A percentile compares a stretch with the other conserved stretches of the same genome.
Conservation (phyloP, 2,113 vertebrate species). For the Abramis brama region DNA sequence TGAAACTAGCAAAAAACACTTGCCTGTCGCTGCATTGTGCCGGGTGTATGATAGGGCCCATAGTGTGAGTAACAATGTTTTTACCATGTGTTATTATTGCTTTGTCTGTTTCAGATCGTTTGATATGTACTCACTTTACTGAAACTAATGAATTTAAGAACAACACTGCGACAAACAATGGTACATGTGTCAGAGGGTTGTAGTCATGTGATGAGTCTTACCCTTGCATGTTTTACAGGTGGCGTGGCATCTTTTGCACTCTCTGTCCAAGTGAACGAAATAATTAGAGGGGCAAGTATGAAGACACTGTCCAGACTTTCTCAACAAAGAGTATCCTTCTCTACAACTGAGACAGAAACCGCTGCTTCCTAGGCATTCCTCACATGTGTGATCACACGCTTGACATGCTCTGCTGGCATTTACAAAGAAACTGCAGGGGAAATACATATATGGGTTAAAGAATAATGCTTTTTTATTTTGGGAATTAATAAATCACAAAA, state of each 20-base stretch:
- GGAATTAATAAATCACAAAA: background rate
- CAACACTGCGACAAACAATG: no score
- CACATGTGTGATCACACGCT: constrained; percentile 83
- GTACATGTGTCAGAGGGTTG: background rate
- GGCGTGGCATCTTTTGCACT: constrained; percentile 85
- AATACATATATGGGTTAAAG: background rate
- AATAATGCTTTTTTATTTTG: background rate
- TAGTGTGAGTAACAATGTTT: no score
- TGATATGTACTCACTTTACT: no score
- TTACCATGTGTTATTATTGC: no score
- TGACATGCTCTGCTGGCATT: constrained; percentile 76
- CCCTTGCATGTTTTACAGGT: constrained; percentile 84
- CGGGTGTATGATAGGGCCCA: no score
- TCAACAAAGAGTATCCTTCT: constrained; percentile 76
- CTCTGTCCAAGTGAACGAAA: constrained; percentile 66
- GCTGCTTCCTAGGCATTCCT: constrained; percentile 74
- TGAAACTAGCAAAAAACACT: no score
- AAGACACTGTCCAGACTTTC: constrained; percentile 72
- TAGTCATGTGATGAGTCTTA: constrained; percentile 58
- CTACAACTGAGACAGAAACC: constrained; percentile 84
- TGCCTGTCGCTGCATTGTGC: no score
- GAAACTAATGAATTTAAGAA: no score
- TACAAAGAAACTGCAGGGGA: constrained; percentile 80
- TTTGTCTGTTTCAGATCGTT: no score
- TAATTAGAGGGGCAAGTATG: constrained; percentile 81